Base-by-base conservation (phyloP, 2,113 vertebrate species). In the Pelecanoides urinatrix region DNA sequence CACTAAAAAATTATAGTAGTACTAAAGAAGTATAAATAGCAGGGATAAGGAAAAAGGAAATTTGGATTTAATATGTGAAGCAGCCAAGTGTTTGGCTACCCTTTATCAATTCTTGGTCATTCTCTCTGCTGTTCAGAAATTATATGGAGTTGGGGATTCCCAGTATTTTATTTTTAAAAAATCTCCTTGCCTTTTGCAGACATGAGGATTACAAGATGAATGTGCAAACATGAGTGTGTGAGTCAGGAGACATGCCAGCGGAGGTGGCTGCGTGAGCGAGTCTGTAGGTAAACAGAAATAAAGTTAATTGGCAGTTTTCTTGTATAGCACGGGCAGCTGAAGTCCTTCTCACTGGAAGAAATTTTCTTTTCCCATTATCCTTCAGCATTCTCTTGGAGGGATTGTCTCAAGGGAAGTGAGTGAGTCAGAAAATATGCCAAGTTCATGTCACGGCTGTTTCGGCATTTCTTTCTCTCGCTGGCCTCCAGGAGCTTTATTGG, bases 361-460 rank as follows among this genome's bases (percentile, higher is more conserved):
- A 92, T 84, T 96, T 91, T 96, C 94, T 95, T 94, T 94, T 86
- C 93, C 94, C 89, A 92, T 93, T 96, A 95, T 97, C 86, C 88
- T 96, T 96, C 90, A 96, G 38, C 91, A 75, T 91, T 97, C 95
- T 96, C 90, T 92, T 84, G 84, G 71, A 91, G 58, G 74, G 90
- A 90, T 94, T 92, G 88, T 90, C 91, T 95, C 94, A 91, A 88
- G 92, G 96, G 96, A 97, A 96, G 90, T 92, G 96, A 96, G 92
- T 85, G 96, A 96, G 96, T 96, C 96, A 96, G 93, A 95, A 95
- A 96, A 96, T 95, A 94, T 93, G 96, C 96, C 96, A 97, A 97
- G 96, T 97, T 96, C 96, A 96, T 97, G 96, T 97, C 96, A 97
- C 78, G 94, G 96, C 93, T 97, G 86, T 94, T 95, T 95, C 71